Evolutionary conservation across 1,140 invertebrate genomes (phyloP).

Genomic region (Melipona quadrifasciata): DNA sequence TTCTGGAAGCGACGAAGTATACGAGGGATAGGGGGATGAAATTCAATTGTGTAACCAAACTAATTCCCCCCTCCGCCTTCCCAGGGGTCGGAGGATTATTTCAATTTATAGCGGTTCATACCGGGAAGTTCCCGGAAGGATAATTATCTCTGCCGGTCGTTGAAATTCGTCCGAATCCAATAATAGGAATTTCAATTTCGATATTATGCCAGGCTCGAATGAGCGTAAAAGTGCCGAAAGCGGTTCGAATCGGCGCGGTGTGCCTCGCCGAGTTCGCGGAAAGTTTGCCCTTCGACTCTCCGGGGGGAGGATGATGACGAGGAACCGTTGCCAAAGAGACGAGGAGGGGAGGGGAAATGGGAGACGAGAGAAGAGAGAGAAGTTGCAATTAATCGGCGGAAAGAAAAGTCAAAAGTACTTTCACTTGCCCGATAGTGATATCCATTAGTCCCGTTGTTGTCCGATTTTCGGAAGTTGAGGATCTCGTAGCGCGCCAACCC

Average conservation of each 20-base stretch:
- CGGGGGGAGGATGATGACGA: not conserved
- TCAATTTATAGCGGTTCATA: not conserved
- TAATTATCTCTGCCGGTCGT: constrained; percentile 12
- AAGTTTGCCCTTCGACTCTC: constrained; percentile 2
- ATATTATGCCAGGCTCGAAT: constrained; percentile 4
- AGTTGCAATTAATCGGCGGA: constrained; percentile 51
- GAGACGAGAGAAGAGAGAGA: not conserved
- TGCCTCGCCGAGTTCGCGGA: not conserved
- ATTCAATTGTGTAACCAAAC: not conserved
- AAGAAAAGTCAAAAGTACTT: constrained; percentile 26
- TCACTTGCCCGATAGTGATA: constrained; percentile 84
- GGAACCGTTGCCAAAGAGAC: not conserved
- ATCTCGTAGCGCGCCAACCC: constrained; percentile 87
- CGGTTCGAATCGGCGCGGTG: not conserved
- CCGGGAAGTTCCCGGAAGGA: not conserved
- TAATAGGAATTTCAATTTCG: constrained; percentile 18
- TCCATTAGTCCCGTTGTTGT: constrained; percentile 80
- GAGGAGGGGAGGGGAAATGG: too few relatives aligned
- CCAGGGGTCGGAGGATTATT: not conserved
- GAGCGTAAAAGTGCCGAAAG: constrained; percentile 31
- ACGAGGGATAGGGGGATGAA: not conserved
- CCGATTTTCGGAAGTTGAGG: constrained; percentile 83
- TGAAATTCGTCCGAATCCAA: not conserved
- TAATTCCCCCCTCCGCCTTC: not conserved
- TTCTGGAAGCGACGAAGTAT: not conserved